Conservation (phyloP, 2,888 invertebrate species). For the Drosophila ustulata region DNA sequence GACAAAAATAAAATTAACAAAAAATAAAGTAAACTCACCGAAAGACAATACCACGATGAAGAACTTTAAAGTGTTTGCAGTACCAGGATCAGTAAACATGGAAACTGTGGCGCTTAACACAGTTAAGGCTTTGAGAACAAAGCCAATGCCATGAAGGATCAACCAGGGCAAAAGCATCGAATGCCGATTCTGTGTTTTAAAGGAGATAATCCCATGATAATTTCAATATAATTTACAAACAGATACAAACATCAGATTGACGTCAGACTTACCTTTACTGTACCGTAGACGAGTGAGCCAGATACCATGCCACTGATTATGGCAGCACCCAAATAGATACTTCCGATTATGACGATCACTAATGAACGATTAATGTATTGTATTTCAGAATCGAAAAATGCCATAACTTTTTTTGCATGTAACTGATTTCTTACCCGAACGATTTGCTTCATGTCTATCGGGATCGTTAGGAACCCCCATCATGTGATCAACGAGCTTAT, state of each 20-base stretch:
- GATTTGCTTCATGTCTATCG: neutral
- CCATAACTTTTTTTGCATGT: no score
- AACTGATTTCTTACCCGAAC: neutral
- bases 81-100: no score
- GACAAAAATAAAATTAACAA: neutral
- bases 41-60: neutral
- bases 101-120: no score
- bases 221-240: neutral
- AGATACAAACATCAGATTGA: neutral
- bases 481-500: neutral
- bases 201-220: neutral
- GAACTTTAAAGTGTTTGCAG: no score
- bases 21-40: neutral
- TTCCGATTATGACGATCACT: neutral
- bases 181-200: neutral
- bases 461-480: neutral
- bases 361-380: neutral
- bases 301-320: neutral
- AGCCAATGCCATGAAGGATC: conserved; percentile 45
- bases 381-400: neutral
- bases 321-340: neutral
- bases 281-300: conserved; percentile 52
- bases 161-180: conserved; percentile 28
- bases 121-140: no score
- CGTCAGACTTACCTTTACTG: conserved; percentile 68